Evolutionary conservation across 2,888 invertebrate species (phyloP), one percentile per base, ranked within the genome.

Genomic region (Diaperis boleti): DNA sequence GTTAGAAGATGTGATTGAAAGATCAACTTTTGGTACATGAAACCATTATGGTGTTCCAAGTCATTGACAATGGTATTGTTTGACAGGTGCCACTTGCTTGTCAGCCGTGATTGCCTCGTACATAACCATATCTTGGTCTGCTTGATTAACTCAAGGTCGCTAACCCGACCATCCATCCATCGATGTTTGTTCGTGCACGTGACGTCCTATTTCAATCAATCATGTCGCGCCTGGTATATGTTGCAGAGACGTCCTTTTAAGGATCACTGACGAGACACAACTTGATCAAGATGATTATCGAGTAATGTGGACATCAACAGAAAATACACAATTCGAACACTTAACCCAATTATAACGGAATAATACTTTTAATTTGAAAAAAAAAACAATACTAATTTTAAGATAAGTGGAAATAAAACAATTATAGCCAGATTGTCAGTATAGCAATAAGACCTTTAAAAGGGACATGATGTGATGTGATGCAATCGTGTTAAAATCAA

Each of bases 51-150:
- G 56, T 22, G 44, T 35, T 45, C 14, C 10, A 41, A 11, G 17
- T 31, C 59, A 44, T 56, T 50, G 70, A 72, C 72, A 73, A 72
- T 70, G 67, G 69, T 66, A 67, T 61, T 65, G 69, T 72, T 74
- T 72, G 74, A 74, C 72, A 72, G 72, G 70, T 72, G 73, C 69
- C 73, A 70, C 67, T 72, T 69, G 66, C 66, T 71, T 69, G 69
- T 74, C 72, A 69, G 66, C 66, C 70, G 68, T 65, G 69, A 70
- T 68, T 68, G 66, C 65, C 57, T 69, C 70, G 62, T 66, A 66
- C 62, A 69, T 62, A 62, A 56, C 64, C 62, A 62, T 47, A 54
- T 29, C 59, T 26, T 18, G 57, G 52, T 26, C 59, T 44, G 61
- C 59, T 66, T 66, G 66, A 68, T 69, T 67, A 66, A 59, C 62